phyloP scores from a whole-genome alignment of 2,888 invertebrate genomes.

The Drosophila fungiperda region DNA sequence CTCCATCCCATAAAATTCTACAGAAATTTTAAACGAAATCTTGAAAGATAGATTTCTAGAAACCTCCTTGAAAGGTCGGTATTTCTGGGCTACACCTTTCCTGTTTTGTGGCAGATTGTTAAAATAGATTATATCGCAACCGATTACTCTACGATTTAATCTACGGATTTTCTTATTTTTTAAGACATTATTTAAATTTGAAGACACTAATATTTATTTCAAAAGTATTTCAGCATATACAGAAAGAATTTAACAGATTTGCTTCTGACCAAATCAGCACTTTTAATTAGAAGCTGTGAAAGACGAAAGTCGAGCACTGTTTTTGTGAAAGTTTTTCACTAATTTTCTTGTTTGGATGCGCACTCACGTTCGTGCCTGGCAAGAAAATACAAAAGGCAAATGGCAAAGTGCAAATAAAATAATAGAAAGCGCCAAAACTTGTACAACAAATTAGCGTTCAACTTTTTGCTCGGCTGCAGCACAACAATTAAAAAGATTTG shows the following conservation, averaged over 20 bases:
- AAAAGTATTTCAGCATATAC: neutral
- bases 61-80: neutral
- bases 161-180: neutral
- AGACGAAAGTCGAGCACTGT: constrained; percentile 50
- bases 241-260: neutral
- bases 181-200: neutral
- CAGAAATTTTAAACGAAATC: too few species aligned
- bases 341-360: constrained; percentile 70
- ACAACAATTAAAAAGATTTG: constrained; percentile 71
- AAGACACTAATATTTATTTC: neutral
- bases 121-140: neutral
- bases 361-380: constrained; percentile 24
- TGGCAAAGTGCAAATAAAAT: constrained; percentile 23
- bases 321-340: constrained; percentile 70
- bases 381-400: constrained; percentile 18
- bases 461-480: constrained; percentile 51
- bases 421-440: constrained; percentile 51
- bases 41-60: neutral
- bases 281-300: constrained; percentile 13
- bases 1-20: too few species aligned
- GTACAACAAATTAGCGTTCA: constrained; percentile 56
- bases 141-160: neutral
- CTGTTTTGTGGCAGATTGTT: neutral
- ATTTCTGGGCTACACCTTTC: neutral
- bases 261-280: constrained; percentile 4